Evolutionary conservation across 2,797 vertebrate species (phyloP), one percentile per base, ranked within the genome.

Genomic region (Acanthis flammea): DNA sequence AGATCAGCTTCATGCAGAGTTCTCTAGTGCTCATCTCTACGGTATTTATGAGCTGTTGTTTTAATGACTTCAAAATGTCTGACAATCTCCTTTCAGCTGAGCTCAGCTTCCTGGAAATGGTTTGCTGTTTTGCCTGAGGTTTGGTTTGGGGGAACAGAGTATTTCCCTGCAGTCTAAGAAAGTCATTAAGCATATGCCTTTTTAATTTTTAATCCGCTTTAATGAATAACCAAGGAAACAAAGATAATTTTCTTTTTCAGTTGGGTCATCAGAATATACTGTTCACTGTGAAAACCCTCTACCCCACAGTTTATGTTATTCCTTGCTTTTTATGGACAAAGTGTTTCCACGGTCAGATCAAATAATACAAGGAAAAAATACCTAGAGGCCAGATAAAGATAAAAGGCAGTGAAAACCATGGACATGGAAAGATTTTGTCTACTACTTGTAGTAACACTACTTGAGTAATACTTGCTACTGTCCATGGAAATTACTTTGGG

Each of bases 141-240:
- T 84, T 83, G 23, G 42, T 83, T 86, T 74, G 23, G 30, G 27
- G 16, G 54, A 88, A 25, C 37, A 70, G 55, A 94, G 62, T 47
- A 87, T 55, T 79, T 76, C 51, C 75, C 62, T 54, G 51, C 65
- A 85, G 78, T 33, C 84, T 89, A 76, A 79, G 61, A 44, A 44
- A 48, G 44, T 87, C 42, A 82, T 91, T 90, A 94, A 50, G 45
- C 39, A 78, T 72, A 54, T 0, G 35, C 24, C 47, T 89, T 77
- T 74, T 83, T 12, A 83, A 86, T 90, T 90, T 88, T 95, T 86
- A 93, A 90, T 88, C 57, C 44, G 84, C 88, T 88, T 82, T 67
- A 80, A 95, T 48, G 28, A 45, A 74, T 80, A 86, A 93, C 71
- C 65, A 90, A 92, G 53, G 53, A 76, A 19, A 84, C 37, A 77